Base-by-base conservation (phyloP, 1,140 invertebrate genomes). In the Bradynema listronoti region DNA sequence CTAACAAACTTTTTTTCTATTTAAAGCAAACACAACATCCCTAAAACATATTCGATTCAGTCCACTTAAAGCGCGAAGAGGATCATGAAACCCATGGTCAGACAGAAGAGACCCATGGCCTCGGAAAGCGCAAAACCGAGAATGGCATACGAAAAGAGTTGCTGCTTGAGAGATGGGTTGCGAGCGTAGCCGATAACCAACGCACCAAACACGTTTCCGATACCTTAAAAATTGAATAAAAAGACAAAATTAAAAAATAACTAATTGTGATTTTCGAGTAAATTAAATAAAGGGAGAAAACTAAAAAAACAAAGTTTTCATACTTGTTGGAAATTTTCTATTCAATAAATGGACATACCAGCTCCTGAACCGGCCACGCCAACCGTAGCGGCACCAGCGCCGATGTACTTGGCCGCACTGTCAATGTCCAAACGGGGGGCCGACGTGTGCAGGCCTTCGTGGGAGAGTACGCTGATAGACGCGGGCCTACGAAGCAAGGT, bases 101-200 rank as follows among this genome's bases (percentile, higher is more conserved):
- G 87, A 88, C 94, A 98, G 86, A 98, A 98, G 63, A 99, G 89
- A 86, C 94, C 94, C 93, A 98, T 99, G 82, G 94, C 94, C 84
- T 99, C 94, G 80, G 93, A 97, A 80, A 99, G 83, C 83, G 94
- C 94, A 81, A 99, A 99, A 80, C 73, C 73, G 16, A 76, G 73
- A 52, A 76, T 76, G 36, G 73, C 73, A 55, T 76, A 76, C 2
- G 66, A 68, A 86, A 99, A 99, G 54, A 99, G 84, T 81, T 97
- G 91, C 75, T 89, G 87, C 83, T 98, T 99, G 73, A 98, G 84
- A 60, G 91, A 95, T 80, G 95, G 95, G 83, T 99, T 99, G 63
- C 84, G 80, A 80, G 94, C 94, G 82, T 55, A 55, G 24, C 52
- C 11, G 22, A 58, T 56, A 45, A 63, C 59, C 32, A 99, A 84